A percentile compares a stretch with the other conserved stretches of the same genome.
Conservation (phyloP, 2,797 vertebrate species). For the Philypnodon macrostomus region DNA sequence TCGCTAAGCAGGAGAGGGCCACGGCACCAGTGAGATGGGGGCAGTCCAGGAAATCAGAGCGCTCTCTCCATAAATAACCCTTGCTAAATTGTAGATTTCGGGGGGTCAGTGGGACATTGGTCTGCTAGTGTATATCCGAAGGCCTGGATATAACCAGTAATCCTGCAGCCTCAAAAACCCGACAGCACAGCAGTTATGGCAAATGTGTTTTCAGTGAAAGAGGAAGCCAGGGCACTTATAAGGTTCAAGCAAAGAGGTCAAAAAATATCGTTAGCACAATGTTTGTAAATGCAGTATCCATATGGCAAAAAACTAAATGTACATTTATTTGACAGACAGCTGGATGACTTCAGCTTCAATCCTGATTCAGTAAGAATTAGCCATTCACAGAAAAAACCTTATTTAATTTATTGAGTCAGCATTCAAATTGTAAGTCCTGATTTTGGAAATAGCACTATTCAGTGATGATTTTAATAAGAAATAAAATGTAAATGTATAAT, state of each 20-base stretch:
- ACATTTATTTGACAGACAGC: constrained; percentile 47
- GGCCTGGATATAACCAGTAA: constrained; percentile 68
- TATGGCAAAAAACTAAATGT: too few species aligned
- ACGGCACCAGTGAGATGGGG: constrained; percentile 48
- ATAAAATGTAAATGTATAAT: too few species aligned
- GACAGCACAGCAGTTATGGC: constrained; percentile 64
- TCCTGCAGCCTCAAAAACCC: constrained; percentile 61
- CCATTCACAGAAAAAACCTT: constrained; percentile 29
- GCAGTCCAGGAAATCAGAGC: constrained; percentile 57
- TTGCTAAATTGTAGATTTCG: constrained; percentile 71
- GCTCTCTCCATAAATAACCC: constrained; percentile 68
- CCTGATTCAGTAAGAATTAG: constrained; percentile 30
- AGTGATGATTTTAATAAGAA: constrained; percentile 50
- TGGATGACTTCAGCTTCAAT: constrained; percentile 44
- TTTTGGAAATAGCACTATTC: constrained; percentile 47
- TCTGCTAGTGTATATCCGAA: constrained; percentile 66
- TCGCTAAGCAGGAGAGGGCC: constrained; percentile 55
- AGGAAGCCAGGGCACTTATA: constrained; percentile 52
- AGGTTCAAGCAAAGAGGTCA: constrained; percentile 37
- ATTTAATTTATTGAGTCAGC: constrained; percentile 39
- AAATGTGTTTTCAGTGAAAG: constrained; percentile 63
- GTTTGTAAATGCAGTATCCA: too few species aligned
- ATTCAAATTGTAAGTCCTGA: constrained; percentile 60
- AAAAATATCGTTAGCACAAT: too few species aligned
- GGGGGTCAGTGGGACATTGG: constrained; percentile 69